Conservation (phyloP, 1,140 invertebrate species). For the Drosophila repletoides region DNA sequence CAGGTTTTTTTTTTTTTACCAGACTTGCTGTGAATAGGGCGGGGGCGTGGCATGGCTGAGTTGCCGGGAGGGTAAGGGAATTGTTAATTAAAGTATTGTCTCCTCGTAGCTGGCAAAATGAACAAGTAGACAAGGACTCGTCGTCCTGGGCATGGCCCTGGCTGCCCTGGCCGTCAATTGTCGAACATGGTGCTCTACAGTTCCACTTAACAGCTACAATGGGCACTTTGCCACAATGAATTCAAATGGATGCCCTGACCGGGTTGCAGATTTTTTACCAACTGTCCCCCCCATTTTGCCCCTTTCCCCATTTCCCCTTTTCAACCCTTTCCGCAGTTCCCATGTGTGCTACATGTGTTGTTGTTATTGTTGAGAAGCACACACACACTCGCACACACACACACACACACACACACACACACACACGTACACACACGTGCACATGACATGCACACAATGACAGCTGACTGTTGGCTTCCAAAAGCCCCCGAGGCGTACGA, state of each 20-base stretch:
- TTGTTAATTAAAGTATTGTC: slow-evolving; percentile 82
- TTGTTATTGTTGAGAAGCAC: slow-evolving; percentile 52
- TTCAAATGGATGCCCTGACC: slow-evolving; percentile 77
- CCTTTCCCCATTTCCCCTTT: slow-evolving; percentile 13
- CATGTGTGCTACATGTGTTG: slow-evolving; percentile 45
- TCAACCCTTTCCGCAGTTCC: slow-evolving; percentile 38
- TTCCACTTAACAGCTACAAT: slow-evolving; percentile 82
- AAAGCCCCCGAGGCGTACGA: slow-evolving; percentile 70
- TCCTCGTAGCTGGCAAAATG: slow-evolving; percentile 80
- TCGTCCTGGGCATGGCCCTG: slow-evolving; percentile 58
- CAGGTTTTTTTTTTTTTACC: slow-evolving; percentile 65
- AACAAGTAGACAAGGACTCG: slow-evolving; percentile 79
- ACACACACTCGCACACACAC: background rate
- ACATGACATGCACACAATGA: slow-evolving; percentile 78
- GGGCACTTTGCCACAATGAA: slow-evolving; percentile 81
- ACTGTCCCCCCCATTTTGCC: background rate
- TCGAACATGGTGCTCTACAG: slow-evolving; percentile 81
- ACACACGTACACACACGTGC: slow-evolving; percentile 47
- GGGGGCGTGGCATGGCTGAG: slow-evolving; percentile 10
- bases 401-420: slow-evolving; percentile 1
- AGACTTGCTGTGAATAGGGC: slow-evolving; percentile 28
- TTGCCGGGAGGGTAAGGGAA: slow-evolving; percentile 49
- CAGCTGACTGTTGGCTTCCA: slow-evolving; percentile 79
- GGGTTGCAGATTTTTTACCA: slow-evolving; percentile 48
- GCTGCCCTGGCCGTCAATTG: slow-evolving; percentile 69